Percentiles rank a stretch among this genome's conserved stretches.
Conservation (phyloP, 2,113 vertebrate species). For the Lepisosteus osseus region DNA sequence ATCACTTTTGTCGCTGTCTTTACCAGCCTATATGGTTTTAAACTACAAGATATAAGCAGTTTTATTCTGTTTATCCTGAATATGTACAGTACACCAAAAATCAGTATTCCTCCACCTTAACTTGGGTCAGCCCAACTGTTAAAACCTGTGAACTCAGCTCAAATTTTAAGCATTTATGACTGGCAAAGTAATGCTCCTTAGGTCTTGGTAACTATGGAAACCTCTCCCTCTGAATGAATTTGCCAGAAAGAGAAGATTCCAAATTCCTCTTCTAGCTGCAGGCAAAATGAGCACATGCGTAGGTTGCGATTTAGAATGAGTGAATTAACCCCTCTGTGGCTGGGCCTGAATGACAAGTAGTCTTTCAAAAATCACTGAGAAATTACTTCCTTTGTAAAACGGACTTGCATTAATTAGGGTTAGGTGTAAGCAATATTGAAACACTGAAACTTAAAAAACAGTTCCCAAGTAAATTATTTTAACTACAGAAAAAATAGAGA, state of each 20-base stretch:
- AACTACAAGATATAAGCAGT: too few relatives aligned
- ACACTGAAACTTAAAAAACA: too few relatives aligned
- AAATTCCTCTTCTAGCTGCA: constrained; percentile 44
- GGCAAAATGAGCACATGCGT: constrained; percentile 35
- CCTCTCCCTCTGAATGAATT: constrained; percentile 61
- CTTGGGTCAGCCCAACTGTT: background rate
- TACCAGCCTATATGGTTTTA: too few relatives aligned
- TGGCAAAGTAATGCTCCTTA: constrained; percentile 53
- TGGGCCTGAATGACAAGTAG: background rate
- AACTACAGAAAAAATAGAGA: too few relatives aligned
- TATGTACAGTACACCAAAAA: background rate
- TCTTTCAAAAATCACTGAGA: too few relatives aligned
- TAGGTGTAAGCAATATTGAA: too few relatives aligned
- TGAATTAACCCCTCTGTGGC: constrained; percentile 18
- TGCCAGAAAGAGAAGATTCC: constrained; percentile 59
- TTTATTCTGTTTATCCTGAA: background rate
- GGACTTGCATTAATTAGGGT: too few relatives aligned
- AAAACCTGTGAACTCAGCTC: constrained; percentile 8
- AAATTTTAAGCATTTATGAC: constrained; percentile 46
- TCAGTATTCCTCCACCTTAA: background rate
- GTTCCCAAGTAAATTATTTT: too few relatives aligned
- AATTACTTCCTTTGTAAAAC: too few relatives aligned
- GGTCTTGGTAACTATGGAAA: constrained; percentile 65
- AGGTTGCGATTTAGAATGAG: constrained; percentile 37
- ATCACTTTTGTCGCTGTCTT: too few relatives aligned